phyloP scores from a whole-genome alignment of 2,888 invertebrate species.

The Lacanobia wlatinum region DNA sequence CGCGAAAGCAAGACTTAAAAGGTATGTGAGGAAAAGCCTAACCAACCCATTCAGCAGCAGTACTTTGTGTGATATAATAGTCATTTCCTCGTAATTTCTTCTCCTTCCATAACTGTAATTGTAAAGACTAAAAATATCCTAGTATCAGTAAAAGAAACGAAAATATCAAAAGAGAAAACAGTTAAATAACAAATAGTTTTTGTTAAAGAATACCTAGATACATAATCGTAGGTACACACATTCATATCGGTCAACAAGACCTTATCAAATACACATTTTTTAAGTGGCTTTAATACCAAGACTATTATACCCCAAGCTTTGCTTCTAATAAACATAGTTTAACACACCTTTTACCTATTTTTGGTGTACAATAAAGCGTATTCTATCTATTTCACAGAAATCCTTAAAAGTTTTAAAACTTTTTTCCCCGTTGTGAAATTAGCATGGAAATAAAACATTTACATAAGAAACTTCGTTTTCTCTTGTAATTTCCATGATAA shows the following conservation, averaged over 20 bases:
- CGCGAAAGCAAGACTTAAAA: not conserved
- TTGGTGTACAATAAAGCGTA: not conserved
- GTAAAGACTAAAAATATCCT: too few species aligned
- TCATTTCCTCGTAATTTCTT: not conserved
- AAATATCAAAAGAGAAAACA: too few species aligned
- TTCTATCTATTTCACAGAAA: slow-evolving; percentile 30
- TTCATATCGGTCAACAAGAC: too few species aligned
- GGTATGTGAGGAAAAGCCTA: not conserved
- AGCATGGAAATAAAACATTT: slow-evolving; percentile 63
- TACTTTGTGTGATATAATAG: not conserved
- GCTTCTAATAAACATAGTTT: too few species aligned
- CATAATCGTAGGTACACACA: too few species aligned
- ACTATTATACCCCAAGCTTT: too few species aligned
- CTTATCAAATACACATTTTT: too few species aligned
- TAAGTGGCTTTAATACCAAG: too few species aligned
- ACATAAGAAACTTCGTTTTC: slow-evolving; percentile 60
- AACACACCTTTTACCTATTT: too few species aligned
- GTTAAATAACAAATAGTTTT: too few species aligned
- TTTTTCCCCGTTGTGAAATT: slow-evolving; percentile 52
- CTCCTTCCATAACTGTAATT: not conserved
- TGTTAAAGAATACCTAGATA: too few species aligned
- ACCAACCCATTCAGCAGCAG: not conserved
- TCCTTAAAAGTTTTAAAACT: slow-evolving; percentile 37
- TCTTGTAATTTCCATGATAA: slow-evolving; percentile 60
- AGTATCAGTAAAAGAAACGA: too few species aligned